These are phyloP conservation scores for Malurus elegans DNA, from an alignment of 2,113 vertebrate species.

Conservation along the genomic window DNA sequence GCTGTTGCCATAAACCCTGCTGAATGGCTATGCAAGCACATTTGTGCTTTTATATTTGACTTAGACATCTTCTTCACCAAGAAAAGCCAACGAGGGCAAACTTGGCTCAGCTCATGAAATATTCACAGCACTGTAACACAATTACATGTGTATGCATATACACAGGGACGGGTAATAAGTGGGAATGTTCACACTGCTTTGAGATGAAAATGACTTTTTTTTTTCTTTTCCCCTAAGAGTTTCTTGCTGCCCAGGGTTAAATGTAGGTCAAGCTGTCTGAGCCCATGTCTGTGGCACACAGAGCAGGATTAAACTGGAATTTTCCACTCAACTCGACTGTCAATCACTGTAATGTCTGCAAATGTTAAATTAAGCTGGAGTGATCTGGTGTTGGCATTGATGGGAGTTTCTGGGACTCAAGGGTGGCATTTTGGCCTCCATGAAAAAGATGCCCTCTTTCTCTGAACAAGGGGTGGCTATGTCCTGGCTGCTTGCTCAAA, in stretches of 20 bases:
- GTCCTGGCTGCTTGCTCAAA: not conserved
- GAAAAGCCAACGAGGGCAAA: not conserved
- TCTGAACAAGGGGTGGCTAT: not conserved
- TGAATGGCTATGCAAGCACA: not conserved
- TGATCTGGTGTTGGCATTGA: conserved; percentile 6
- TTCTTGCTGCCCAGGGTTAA: conserved; percentile 31
- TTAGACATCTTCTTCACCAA: not conserved
- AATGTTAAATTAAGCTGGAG: conserved; percentile 59
- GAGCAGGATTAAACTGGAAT: conserved; percentile 46
- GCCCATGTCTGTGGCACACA: conserved; percentile 23
- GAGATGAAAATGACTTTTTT: not conserved
- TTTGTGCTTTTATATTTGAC: not conserved
- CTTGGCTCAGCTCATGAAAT: not conserved
- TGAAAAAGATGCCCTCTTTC: not conserved
- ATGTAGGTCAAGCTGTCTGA: conserved; percentile 61
- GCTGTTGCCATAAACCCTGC: not conserved
- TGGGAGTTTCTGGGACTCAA: not conserved
- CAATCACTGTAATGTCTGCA: conserved; percentile 45
- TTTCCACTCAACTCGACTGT: conserved; percentile 53
- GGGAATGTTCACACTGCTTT: not conserved
- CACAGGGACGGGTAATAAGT: not conserved
- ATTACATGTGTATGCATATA: not conserved
- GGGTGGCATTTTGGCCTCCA: not conserved
- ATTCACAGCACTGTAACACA: not conserved
- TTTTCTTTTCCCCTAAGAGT: not conserved